Evolutionary conservation across 2,888 invertebrate species (phyloP).

Genomic region (Tipula vernalis): DNA sequence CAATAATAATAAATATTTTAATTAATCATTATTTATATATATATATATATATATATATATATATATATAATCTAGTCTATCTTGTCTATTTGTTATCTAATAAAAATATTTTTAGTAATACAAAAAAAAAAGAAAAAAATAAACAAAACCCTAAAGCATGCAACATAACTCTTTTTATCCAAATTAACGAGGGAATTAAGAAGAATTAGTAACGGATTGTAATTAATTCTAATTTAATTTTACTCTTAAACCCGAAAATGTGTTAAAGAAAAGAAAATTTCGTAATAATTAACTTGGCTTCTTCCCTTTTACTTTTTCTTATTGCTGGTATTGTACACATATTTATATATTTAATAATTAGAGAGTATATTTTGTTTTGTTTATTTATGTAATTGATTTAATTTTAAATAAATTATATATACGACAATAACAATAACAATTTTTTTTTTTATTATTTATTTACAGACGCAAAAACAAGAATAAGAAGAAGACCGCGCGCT

Average conservation of each 20-base stretch:
- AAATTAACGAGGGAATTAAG: not conserved
- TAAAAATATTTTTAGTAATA: not conserved
- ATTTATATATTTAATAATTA: not conserved
- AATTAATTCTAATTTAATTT: conserved; percentile 4
- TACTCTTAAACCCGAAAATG: not conserved
- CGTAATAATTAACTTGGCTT: not conserved
- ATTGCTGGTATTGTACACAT: not conserved
- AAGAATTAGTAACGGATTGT: not conserved
- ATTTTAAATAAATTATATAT: not conserved
- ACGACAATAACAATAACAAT: not conserved
- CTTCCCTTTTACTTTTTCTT: not conserved
- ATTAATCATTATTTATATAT: no score
- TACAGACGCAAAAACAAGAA: not conserved
- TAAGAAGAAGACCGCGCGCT: not conserved
- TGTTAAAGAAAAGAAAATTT: not conserved
- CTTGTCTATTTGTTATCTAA: not conserved
- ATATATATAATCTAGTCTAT: not conserved
- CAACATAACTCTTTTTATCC: not conserved
- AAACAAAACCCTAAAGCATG: not conserved
- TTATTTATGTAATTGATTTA: not conserved
- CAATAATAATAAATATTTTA: no score
- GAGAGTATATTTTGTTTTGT: not conserved
- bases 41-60: no score
- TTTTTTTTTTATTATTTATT: not conserved
- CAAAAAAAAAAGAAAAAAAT: not conserved